A percentile compares a stretch with the other conserved stretches of the same genome.
These are phyloP conservation scores for Paradisaea rubra DNA, from an alignment of 2,113 vertebrate species.

Conservation along the genomic window DNA sequence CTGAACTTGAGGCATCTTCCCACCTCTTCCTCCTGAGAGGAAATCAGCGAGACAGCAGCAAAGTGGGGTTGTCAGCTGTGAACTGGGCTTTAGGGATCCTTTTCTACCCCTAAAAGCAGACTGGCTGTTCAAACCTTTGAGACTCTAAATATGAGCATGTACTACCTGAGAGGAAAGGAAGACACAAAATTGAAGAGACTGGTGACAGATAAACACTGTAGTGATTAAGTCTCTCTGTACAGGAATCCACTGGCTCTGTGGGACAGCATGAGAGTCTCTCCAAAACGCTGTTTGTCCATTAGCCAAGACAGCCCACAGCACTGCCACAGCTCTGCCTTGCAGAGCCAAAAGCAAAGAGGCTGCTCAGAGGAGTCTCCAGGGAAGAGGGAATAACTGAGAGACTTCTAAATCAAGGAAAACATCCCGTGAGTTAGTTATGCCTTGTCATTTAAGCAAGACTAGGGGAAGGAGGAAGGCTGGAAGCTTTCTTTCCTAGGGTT, in stretches of 20 bases:
- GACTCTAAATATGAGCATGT: accelerated
- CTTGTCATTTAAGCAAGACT: neutral
- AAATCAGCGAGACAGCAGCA: neutral
- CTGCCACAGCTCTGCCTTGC: neutral
- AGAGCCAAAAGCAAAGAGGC: neutral
- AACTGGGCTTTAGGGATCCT: neutral
- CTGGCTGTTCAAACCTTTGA: neutral
- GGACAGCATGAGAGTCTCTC: neutral
- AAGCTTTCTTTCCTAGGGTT: neutral
- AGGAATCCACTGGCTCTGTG: neutral
- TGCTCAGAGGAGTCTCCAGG: neutral
- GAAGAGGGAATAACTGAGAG: neutral
- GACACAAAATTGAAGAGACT: neutral
- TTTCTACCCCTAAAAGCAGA: neutral
- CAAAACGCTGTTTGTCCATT: neutral
- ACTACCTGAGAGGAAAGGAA: neutral
- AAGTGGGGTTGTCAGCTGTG: neutral
- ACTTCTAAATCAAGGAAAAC: neutral
- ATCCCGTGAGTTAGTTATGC: neutral
- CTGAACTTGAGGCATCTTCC: neutral
- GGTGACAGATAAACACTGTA: neutral
- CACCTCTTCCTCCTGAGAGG: neutral
- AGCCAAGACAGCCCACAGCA: accelerated
- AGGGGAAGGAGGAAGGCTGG: neutral
- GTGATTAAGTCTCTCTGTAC: neutral